Percentiles rank a stretch among this genome's conserved stretches.
These are phyloP conservation scores for Heliconius eleuchia DNA, from an alignment of 1,140 invertebrate species.

Conservation along the genomic window DNA sequence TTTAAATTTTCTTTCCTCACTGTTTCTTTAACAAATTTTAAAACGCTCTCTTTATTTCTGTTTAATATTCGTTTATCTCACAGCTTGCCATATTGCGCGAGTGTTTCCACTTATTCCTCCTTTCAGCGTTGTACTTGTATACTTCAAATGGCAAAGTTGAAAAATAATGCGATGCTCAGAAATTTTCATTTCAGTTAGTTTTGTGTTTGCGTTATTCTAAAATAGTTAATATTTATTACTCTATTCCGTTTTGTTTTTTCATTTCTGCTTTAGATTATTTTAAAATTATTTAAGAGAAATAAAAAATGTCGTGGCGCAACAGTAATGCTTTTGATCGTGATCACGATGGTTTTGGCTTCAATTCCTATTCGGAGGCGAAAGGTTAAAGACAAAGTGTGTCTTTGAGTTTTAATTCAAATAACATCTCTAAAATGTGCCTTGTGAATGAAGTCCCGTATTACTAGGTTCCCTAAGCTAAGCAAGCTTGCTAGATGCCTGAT, in stretches of 20 bases:
- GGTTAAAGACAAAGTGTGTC: not conserved
- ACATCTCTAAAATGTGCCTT: no score
- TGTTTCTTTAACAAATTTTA: constrained; percentile 36
- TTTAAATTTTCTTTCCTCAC: constrained; percentile 34
- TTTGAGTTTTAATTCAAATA: no score
- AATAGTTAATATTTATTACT: not conserved
- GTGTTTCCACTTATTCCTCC: constrained; percentile 27
- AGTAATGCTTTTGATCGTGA: not conserved
- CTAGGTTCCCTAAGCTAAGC: not conserved
- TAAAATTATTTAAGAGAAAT: not conserved
- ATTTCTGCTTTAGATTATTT: not conserved
- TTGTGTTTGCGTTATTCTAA: constrained; percentile 16
- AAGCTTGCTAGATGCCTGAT: not conserved
- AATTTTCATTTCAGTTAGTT: constrained; percentile 23
- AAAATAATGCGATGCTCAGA: constrained; percentile 31
- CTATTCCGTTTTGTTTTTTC: not conserved
- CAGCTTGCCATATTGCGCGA: constrained; percentile 30
- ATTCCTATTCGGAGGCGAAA: not conserved
- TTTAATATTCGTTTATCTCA: constrained; percentile 41
- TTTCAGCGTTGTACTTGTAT: not conserved
- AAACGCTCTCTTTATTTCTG: constrained; percentile 34
- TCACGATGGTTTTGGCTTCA: not conserved
- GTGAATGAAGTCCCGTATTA: not conserved
- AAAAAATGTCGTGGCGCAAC: no score
- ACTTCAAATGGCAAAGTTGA: constrained; percentile 31